Evolutionary conservation across 1,140 invertebrate genomes (phyloP).

Genomic region (Rhagoletis pomonella): DNA sequence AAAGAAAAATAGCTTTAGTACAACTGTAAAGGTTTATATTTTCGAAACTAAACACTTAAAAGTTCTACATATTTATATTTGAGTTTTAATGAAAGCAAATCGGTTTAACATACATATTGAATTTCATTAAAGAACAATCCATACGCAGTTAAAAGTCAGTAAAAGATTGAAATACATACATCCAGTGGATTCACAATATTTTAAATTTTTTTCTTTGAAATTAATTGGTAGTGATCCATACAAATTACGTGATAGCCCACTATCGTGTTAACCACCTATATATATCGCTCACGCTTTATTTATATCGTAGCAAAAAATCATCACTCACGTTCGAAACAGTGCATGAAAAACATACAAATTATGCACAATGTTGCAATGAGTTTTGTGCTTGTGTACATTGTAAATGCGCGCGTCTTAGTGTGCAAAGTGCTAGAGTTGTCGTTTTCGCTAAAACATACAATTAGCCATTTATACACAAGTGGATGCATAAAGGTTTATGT

Average conservation of each 20-base stretch:
- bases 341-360: not conserved
- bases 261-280: no score
- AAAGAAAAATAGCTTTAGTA: no score
- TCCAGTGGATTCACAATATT: not conserved
- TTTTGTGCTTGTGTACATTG: not conserved
- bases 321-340: not conserved
- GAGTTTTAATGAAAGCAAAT: conserved; percentile 18
- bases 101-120: conserved; percentile 3
- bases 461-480: not conserved
- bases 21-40: not conserved
- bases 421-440: not conserved
- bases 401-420: not conserved
- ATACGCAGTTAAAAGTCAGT: no score
- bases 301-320: no score
- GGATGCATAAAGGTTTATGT: not conserved
- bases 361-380: not conserved
- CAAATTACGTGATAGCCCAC: no score
- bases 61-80: not conserved
- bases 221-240: no score
- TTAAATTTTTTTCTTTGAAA: no score
- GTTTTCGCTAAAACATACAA: not conserved
- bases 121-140: no score
- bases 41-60: not conserved
- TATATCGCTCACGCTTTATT: no score
- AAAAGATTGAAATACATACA: not conserved